Base-by-base conservation (phyloP, 2,113 vertebrate genomes). In the Mystacornis crossleyi region DNA sequence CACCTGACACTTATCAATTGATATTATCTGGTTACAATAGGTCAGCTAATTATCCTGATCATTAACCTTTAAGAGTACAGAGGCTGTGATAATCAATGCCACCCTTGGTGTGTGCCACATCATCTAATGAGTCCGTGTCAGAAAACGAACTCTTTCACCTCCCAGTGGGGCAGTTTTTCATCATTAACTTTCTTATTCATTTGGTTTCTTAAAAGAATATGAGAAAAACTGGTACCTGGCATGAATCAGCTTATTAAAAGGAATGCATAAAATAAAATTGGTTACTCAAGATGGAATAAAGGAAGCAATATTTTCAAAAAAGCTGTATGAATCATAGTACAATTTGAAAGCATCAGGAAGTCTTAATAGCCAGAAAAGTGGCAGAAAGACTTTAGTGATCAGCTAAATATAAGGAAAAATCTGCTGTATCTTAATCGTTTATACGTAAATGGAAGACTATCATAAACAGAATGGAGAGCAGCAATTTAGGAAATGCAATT, bases 51-150 rank as follows among this genome's bases (percentile, higher is more conserved):
- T 97, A 97, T 91, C 81, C 70, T 94, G 92, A 94, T 97, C 75
- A 95, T 97, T 97, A 97, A 86, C 91, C 93, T 97, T 97, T 96
- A 96, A 91, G 55, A 95, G 78, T 81, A 95, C 67, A 92, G 86
- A 87, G 86, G 83, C 61, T 93, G 65, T 71, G 55, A 21, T 89
- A 89, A 96, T 96, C 90, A 95, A 72, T 93, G 90, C 73, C 77
- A 87, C 75, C 81, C 42, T 70, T 72, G 38, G 43, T 83, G 81
- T 84, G 18, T 55, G 62, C 60, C 67, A 85, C 38, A 66, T 95
- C 65, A 58, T 86, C 57, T 95, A 97, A 93, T 95, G 79, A 96
- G 69, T 69, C 48, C 89, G 58, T 94, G 90, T 90, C 78, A 96
- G 64, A 92, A 88, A 79, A 91, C 0, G 20, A 95, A 87, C 40